These are phyloP conservation scores for Trachymyrmex cornetzi DNA, from an alignment of 1,140 invertebrate genomes.

Conservation along the genomic window DNA sequence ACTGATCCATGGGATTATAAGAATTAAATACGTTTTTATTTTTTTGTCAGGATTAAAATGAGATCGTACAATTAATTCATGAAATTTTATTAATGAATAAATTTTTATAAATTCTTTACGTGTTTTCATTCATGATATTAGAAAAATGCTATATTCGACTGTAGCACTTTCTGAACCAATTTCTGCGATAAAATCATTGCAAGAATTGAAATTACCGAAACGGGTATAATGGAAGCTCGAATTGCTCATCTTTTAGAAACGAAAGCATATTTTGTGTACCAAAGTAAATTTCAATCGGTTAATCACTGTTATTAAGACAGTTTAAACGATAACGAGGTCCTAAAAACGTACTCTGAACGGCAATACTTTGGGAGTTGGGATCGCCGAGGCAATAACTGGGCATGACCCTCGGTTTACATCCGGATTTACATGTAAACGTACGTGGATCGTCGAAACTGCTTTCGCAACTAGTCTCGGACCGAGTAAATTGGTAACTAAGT, in stretches of 20 bases:
- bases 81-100: not conserved
- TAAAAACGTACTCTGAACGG: slow-evolving; percentile 66
- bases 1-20: not conserved
- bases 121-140: not conserved
- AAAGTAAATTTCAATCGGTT: slow-evolving; percentile 29
- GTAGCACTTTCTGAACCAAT: not conserved
- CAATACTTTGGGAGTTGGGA: slow-evolving; percentile 20
- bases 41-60: not conserved
- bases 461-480: slow-evolving; percentile 46
- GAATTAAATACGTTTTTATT: not conserved
- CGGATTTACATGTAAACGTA: slow-evolving; percentile 74
- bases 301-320: slow-evolving; percentile 65
- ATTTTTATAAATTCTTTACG: slow-evolving; percentile 5
- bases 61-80: not conserved
- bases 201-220: slow-evolving; percentile 26
- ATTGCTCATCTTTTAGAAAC: slow-evolving; percentile 11
- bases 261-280: slow-evolving; percentile 40
- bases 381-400: slow-evolving; percentile 62
- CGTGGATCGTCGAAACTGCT: slow-evolving; percentile 67
- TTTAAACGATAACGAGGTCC: slow-evolving; percentile 26
- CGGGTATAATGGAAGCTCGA: not conserved
- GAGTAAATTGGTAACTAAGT: slow-evolving; percentile 76
- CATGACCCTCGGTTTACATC: slow-evolving; percentile 70
- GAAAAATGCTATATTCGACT: not conserved
- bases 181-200: not conserved